Evolutionary conservation across 2,113 vertebrate species (phyloP).

Genomic region (Eubucco bourcierii): DNA sequence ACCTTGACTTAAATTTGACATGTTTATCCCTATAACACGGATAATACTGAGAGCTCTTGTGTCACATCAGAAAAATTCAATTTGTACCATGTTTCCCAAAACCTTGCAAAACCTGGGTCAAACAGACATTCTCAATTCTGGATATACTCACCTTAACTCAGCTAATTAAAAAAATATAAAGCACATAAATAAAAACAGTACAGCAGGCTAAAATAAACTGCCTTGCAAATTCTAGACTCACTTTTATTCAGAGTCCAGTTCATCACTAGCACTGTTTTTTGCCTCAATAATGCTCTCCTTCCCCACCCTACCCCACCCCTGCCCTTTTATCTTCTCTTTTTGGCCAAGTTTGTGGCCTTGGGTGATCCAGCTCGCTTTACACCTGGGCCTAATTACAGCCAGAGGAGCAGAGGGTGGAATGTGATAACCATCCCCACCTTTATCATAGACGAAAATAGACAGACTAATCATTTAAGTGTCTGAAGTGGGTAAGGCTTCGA

Average conservation of each 20-base stretch:
- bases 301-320: too few species aligned
- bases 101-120: not conserved
- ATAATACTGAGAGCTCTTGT: not conserved
- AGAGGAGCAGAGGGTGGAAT: not conserved
- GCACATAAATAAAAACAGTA: not conserved
- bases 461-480: not conserved
- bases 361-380: slow-evolving; percentile 7
- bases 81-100: not conserved
- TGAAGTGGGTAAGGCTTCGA: not conserved
- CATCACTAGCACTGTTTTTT: not conserved
- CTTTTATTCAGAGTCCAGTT: not conserved
- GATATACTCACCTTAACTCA: not conserved
- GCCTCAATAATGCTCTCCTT: not conserved
- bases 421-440: not conserved
- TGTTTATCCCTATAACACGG: not conserved
- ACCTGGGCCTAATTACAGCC: slow-evolving; percentile 19
- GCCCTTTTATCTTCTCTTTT: not conserved
- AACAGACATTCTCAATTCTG: accelerated
- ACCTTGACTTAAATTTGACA: not conserved
- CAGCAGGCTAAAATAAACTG: not conserved
- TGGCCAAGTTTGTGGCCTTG: not conserved
- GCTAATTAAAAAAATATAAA: not conserved
- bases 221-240: not conserved
- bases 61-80: not conserved
- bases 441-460: not conserved